phyloP scores from a whole-genome alignment of 2,113 vertebrate species.

The Bothrops jararaca region DNA sequence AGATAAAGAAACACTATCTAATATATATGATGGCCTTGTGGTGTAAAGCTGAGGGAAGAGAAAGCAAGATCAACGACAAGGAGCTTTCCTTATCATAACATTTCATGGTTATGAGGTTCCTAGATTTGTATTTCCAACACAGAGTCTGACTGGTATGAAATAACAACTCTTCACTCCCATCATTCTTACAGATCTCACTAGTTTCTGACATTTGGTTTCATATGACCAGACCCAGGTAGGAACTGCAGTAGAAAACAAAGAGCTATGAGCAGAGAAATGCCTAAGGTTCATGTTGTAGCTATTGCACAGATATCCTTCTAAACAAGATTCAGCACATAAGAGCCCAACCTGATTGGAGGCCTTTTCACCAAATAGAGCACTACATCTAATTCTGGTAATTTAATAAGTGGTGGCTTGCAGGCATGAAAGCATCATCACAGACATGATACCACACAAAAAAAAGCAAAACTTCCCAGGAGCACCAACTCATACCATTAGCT shows the following conservation, averaged over 20 bases:
- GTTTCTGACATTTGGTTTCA: slow-evolving; percentile 1
- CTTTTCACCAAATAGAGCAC: not conserved
- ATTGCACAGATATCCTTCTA: not conserved
- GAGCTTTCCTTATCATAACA: not conserved
- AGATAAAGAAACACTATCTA: slow-evolving; percentile 50
- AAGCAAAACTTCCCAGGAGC: not conserved
- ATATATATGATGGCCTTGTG: slow-evolving; percentile 21
- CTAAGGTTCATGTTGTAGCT: not conserved
- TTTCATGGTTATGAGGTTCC: not conserved
- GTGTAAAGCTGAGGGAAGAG: slow-evolving; percentile 31
- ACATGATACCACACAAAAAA: not conserved
- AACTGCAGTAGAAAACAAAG: not conserved
- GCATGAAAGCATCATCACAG: not conserved
- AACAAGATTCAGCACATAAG: not conserved
- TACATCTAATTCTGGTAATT: not conserved
- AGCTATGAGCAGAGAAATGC: not conserved
- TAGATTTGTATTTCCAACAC: slow-evolving; percentile 13
- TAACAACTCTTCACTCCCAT: not conserved
- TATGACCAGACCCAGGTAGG: not conserved
- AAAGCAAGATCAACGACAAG: slow-evolving; percentile 8
- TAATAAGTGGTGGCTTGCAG: not conserved
- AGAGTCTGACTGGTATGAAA: not conserved
- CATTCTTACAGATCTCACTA: not conserved
- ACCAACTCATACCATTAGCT: not conserved
- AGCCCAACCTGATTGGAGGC: not conserved